Conservation (phyloP, 2,888 invertebrate genomes). For the Hydrotaea cyrtoneurina region DNA sequence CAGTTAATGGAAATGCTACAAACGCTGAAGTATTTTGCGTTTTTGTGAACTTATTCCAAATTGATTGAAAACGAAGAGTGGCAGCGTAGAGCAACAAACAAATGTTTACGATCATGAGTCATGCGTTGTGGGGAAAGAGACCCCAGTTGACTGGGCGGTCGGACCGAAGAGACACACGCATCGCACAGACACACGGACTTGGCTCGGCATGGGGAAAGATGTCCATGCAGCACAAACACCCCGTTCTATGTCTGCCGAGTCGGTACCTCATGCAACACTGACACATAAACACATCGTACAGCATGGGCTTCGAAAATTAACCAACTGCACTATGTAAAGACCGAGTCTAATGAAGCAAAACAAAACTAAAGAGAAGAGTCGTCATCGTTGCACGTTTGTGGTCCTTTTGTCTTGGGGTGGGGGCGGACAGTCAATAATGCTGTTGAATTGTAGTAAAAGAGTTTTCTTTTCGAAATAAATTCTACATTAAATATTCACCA, state of each 20-base stretch:
- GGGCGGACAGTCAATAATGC: no score
- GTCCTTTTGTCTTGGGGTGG: neutral
- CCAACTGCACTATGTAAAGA: no score
- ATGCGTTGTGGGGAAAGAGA: slow-evolving; percentile 38
- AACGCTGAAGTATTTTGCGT: neutral
- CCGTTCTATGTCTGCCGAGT: neutral
- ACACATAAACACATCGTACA: neutral
- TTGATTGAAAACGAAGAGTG: neutral
- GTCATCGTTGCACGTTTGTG: neutral
- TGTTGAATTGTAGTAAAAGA: no score
- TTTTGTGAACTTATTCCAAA: neutral
- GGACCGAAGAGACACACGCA: neutral
- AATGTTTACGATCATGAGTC: slow-evolving; percentile 50
- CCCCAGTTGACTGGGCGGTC: neutral
- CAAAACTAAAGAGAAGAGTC: no score
- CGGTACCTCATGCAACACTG: neutral
- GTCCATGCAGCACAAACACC: neutral
- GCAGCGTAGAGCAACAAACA: neutral
- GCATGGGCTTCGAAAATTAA: no score
- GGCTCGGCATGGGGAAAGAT: slow-evolving; percentile 48
- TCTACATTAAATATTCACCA: no score
- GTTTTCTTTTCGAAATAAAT: no score
- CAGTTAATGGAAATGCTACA: no score
- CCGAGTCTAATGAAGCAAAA: no score
- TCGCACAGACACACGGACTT: neutral